phyloP scores from a whole-genome alignment of 2,113 vertebrate genomes.

The Empidonax traillii region DNA sequence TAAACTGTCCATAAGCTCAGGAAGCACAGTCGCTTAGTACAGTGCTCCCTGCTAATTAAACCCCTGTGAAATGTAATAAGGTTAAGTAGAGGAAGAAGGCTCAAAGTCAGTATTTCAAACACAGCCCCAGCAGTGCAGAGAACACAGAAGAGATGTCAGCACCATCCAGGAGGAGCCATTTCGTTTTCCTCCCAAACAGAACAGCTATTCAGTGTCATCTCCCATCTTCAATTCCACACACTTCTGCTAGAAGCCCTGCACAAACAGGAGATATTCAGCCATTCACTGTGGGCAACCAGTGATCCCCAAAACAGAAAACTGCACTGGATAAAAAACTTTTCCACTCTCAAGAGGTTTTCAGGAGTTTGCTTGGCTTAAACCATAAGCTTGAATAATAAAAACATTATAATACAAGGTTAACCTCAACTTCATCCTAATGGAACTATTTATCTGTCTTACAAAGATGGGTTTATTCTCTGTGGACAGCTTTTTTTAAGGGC shows the following conservation, averaged over 20 bases:
- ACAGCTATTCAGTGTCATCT: background rate
- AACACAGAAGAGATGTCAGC: background rate
- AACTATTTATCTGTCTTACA: slow-evolving; percentile 53
- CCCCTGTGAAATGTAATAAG: background rate
- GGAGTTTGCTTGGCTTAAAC: background rate
- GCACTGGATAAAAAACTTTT: background rate
- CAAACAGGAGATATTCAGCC: background rate
- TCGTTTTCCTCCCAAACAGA: background rate
- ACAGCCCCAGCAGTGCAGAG: background rate
- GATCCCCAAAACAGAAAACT: background rate
- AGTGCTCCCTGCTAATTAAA: slow-evolving; percentile 29
- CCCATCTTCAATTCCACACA: background rate
- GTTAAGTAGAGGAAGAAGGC: background rate
- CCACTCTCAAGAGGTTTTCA: background rate
- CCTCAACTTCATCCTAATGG: background rate
- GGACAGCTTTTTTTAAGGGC: slow-evolving; percentile 16
- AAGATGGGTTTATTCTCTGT: slow-evolving; percentile 28
- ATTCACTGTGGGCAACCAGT: background rate
- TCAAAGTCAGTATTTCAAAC: background rate
- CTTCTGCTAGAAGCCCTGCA: fast-evolving
- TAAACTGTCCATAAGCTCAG: background rate
- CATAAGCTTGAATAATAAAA: slow-evolving; percentile 14
- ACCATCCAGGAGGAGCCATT: fast-evolving
- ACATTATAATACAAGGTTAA: slow-evolving; percentile 35
- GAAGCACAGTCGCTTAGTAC: slow-evolving; percentile 27